A percentile compares a stretch with the other conserved stretches of the same genome.
Conservation (phyloP, 2,797 vertebrate genomes). For the Gymnothorax javanicus region DNA sequence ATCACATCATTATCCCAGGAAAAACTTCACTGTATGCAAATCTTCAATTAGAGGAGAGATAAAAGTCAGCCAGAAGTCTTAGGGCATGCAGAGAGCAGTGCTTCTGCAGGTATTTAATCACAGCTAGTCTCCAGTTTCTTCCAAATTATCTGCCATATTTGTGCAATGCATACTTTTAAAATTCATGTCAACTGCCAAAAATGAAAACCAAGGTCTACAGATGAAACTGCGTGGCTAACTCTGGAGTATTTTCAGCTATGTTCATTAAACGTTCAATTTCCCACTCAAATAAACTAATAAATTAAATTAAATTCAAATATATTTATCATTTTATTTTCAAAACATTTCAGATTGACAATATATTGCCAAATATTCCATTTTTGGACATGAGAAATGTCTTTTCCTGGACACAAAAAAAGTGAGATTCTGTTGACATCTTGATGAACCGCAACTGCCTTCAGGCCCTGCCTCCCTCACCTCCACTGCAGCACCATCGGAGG, state of each 20-base stretch:
- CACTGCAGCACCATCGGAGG: constrained; percentile 73
- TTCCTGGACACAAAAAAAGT: neutral
- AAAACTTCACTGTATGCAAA: neutral
- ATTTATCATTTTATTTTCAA: neutral
- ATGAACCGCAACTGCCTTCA: neutral
- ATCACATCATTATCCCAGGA: neutral
- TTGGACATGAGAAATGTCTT: neutral
- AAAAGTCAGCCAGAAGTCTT: neutral
- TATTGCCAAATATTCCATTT: neutral
- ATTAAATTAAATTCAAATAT: neutral
- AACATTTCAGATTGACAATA: neutral
- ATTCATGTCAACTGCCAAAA: neutral
- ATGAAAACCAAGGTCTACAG: too few relatives aligned
- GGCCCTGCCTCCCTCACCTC: constrained; percentile 69
- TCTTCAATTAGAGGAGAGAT: constrained; percentile 6
- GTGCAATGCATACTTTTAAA: neutral
- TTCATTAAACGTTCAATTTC: too few relatives aligned
- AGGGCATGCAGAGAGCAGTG: neutral
- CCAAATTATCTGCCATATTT: neutral
- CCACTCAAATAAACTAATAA: too few relatives aligned
- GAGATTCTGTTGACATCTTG: neutral
- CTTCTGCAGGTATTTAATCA: constrained; percentile 9
- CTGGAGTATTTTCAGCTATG: too few relatives aligned
- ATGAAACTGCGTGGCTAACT: too few relatives aligned
- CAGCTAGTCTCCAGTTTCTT: neutral